Evolutionary conservation across 1,140 invertebrate species (phyloP).

Genomic region (Neodiprion pinetum): DNA sequence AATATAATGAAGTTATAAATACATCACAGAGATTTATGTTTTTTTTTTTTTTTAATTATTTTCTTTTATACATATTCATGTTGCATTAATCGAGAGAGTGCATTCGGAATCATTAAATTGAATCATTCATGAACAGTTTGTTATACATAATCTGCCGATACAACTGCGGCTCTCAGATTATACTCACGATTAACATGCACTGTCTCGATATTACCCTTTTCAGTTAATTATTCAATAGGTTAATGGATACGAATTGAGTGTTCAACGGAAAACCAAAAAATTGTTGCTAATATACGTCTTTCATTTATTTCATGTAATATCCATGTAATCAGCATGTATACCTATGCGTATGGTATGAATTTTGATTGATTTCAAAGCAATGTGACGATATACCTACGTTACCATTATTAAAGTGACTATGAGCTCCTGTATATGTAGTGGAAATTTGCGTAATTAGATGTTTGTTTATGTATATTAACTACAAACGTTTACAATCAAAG

Average conservation of each 20-base stretch:
- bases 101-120: neutral
- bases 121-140: neutral
- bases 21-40: conserved; percentile 43
- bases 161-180: neutral
- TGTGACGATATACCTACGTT: neutral
- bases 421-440: neutral
- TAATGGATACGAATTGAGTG: neutral
- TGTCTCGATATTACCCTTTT: neutral
- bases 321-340: neutral
- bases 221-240: neutral
- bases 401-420: neutral
- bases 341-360: neutral
- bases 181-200: neutral
- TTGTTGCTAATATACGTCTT: neutral
- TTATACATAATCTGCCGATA: too few species aligned
- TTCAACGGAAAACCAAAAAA: neutral
- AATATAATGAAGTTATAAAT: conserved; percentile 35
- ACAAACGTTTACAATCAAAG: conserved; percentile 33
- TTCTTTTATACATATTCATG: conserved; percentile 12
- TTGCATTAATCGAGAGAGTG: neutral
- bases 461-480: conserved; percentile 1
- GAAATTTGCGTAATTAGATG: neutral
- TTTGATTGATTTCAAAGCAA: conserved; percentile 1
- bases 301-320: neutral
- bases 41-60: conserved; percentile 15